A percentile compares a stretch with the other conserved stretches of the same genome.
Conservation (phyloP, 2,113 vertebrate species). For the Sturnus vulgaris region DNA sequence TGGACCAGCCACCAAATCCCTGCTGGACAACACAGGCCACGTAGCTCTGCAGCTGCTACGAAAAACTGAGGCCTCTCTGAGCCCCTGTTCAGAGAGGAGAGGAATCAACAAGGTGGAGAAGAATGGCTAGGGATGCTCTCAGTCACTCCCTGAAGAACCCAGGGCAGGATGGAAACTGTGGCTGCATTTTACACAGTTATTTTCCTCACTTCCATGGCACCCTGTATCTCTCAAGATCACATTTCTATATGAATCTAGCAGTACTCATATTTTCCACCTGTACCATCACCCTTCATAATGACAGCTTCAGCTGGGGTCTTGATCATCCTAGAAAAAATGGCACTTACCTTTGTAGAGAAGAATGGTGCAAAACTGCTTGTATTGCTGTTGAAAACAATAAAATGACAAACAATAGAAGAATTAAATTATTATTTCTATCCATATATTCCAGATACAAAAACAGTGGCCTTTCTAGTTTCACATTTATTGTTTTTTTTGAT, state of each 20-base stretch:
- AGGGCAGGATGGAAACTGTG: background rate
- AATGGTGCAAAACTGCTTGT: background rate
- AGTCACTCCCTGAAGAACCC: background rate
- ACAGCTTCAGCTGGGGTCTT: accelerated
- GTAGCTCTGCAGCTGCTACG: background rate
- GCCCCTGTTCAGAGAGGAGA: background rate
- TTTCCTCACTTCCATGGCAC: background rate
- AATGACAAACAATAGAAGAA: background rate
- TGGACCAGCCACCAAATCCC: background rate
- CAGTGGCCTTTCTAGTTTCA: background rate
- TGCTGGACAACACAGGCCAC: background rate
- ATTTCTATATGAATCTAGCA: background rate
- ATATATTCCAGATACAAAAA: background rate
- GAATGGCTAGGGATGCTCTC: background rate
- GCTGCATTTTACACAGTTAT: background rate
- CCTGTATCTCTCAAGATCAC: background rate
- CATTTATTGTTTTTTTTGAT: background rate
- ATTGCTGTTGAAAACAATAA: background rate
- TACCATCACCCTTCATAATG: background rate
- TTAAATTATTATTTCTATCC: background rate
- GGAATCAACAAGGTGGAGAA: background rate
- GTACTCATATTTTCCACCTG: background rate
- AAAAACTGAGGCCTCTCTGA: background rate
- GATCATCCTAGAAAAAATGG: background rate
- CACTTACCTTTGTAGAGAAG: background rate